Base-by-base conservation (phyloP, 92 coral and sea anemone genomes). In the Plumapathes pennacea region DNA sequence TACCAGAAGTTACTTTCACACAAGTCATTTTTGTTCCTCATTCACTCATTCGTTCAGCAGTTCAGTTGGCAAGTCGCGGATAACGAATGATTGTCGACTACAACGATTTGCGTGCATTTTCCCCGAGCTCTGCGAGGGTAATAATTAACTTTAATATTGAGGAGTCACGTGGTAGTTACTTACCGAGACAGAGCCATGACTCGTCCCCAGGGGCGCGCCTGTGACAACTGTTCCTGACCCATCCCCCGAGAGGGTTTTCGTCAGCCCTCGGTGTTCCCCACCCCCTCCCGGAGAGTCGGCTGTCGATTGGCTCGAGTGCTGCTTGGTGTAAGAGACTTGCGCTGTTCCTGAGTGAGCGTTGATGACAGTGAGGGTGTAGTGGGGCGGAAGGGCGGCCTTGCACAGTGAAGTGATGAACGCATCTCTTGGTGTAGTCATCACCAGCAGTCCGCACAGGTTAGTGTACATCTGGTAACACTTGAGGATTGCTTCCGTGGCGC, bases 101-200 rank as follows among this genome's bases (percentile, higher is more conserved):
- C n/a, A n/a, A n/a, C n/a, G n/a, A n/a, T n/a, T n/a, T n/a, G n/a
- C n/a, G n/a, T n/a, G n/a, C n/a, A n/a, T n/a, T 33, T 32, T 8
- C n/a, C n/a, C n/a, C n/a, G n/a, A n/a, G n/a, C n/a, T n/a, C n/a
- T n/a, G n/a, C n/a, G n/a, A n/a, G n/a, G 12, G 23, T 17, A 54
- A 33, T 38, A 14, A 1, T 32, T 21, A 18, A 4, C 14, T 49
- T 50, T 26, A 25, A 1, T 9, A 4, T 17, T 19, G 9, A 15
- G 12, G n/a, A 24, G 32, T 32, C n/a, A n/a, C n/a, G n/a, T n/a
- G n/a, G n/a, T n/a, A 45, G 23, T 6, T 10, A 71, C 94, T 69
- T 53, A 94, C 99, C 47, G 94, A 82, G 50, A 94, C 99, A 40
- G 99, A 96, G 1, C 97, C 99, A 82, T 89, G 88, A 50, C 91